Conservation (phyloP, 2,888 invertebrate genomes). For the Prosopocoilus inquinatus region DNA sequence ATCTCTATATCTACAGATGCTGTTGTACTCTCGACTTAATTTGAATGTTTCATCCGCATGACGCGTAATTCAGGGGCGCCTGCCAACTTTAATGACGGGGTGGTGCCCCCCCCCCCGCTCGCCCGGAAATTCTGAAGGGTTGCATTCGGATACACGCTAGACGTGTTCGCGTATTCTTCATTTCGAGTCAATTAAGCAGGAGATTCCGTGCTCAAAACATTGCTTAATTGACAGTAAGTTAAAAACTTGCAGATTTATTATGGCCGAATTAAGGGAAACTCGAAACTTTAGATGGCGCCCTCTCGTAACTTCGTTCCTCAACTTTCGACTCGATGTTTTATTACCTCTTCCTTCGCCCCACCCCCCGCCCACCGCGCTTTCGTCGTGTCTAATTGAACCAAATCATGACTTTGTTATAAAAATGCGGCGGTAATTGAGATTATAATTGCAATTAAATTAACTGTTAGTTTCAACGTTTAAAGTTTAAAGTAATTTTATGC, state of each 20-base stretch:
- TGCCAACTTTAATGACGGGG: constrained; percentile 1
- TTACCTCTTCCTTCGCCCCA: no score
- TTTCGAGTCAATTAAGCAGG: constrained; percentile 7
- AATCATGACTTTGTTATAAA: no score
- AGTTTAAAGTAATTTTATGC: no score
- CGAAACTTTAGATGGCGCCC: neutral
- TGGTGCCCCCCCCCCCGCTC: no score
- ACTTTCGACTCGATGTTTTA: neutral
- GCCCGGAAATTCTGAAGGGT: neutral
- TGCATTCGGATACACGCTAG: neutral
- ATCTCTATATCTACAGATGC: constrained; percentile 24
- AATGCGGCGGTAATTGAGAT: no score
- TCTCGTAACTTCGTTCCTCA: neutral
- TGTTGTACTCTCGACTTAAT: constrained; percentile 29
- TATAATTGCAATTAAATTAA: no score
- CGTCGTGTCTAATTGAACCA: no score
- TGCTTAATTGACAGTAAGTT: constrained; percentile 3
- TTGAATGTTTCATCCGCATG: constrained; percentile 26
- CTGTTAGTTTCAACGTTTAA: no score
- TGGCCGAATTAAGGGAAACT: constrained; percentile 1
- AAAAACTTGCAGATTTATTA: constrained; percentile 3
- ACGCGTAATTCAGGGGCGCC: constrained; percentile 3
- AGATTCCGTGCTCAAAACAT: neutral
- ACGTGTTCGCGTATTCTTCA: constrained; percentile 6
- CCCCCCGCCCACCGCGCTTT: no score